Evolutionary conservation across 2,797 vertebrate genomes (phyloP).

Genomic region (Mionectes olivaceus): DNA sequence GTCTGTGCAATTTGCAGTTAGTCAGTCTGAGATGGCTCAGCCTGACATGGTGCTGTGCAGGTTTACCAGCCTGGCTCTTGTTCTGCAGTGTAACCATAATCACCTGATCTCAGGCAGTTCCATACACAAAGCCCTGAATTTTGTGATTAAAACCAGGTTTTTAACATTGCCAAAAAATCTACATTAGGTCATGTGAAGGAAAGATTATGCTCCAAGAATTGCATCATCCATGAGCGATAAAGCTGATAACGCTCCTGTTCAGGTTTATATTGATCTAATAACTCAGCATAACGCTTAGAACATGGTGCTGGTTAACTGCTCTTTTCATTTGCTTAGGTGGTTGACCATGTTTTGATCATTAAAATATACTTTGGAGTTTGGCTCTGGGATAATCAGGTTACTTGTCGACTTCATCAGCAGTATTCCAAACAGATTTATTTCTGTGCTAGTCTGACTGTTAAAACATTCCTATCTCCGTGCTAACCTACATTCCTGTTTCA

Average conservation of each 20-base stretch:
- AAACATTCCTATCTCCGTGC: background rate
- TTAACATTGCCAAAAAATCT: background rate
- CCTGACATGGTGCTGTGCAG: background rate
- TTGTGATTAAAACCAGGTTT: background rate
- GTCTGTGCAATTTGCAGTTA: background rate
- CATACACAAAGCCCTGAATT: background rate
- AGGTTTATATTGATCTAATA: background rate
- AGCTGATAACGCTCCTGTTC: background rate
- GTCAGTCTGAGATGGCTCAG: rapidly evolving
- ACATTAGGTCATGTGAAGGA: background rate
- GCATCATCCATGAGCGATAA: background rate
- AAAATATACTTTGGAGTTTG: background rate
- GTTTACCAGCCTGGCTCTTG: background rate
- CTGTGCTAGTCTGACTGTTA: background rate
- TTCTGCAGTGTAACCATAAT: background rate
- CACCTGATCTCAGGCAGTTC: background rate
- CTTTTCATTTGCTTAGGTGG: background rate
- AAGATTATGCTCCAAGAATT: background rate
- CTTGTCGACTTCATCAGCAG: background rate
- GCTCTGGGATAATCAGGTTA: background rate
- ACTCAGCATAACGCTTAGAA: background rate
- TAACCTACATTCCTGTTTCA: background rate
- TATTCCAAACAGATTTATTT: background rate
- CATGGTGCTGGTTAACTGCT: background rate
- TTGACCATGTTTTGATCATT: background rate